A percentile compares a stretch with the other conserved stretches of the same genome.
These are phyloP conservation scores for Magallana ariakensis DNA, from an alignment of 1,140 invertebrate genomes.

Conservation along the genomic window DNA sequence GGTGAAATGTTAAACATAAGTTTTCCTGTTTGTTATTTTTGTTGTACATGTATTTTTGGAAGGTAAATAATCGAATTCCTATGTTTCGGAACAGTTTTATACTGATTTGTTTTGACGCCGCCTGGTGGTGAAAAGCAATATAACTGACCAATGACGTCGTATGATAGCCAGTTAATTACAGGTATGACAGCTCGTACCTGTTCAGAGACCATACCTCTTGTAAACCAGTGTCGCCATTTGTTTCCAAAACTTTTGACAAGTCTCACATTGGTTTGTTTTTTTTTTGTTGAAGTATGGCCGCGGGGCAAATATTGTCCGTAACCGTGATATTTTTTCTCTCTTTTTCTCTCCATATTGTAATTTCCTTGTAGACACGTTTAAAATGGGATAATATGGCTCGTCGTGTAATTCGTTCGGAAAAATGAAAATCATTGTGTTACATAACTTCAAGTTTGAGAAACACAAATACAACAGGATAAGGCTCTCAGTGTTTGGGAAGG, in stretches of 20 bases:
- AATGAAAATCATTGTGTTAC: slow-evolving; percentile 8
- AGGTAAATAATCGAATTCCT: too few relatives aligned
- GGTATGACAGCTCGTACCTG: neutral
- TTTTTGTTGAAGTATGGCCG: neutral
- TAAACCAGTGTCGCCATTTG: neutral
- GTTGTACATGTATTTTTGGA: too few relatives aligned
- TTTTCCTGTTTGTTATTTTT: too few relatives aligned
- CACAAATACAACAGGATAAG: neutral
- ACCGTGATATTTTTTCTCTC: neutral
- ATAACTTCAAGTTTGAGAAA: neutral
- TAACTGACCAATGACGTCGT: slow-evolving; percentile 1
- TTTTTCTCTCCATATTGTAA: too few relatives aligned
- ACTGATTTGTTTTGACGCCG: neutral
- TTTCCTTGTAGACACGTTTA: neutral
- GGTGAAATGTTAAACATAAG: too few relatives aligned
- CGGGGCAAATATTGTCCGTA: neutral
- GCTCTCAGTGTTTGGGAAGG: neutral
- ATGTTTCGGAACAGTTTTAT: neutral
- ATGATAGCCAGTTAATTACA: neutral
- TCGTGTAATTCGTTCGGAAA: neutral
- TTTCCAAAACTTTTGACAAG: neutral
- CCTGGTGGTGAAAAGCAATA: neutral
- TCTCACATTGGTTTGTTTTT: neutral
- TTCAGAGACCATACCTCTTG: neutral
- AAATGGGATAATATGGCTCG: neutral